phyloP scores from a whole-genome alignment of 2,113 vertebrate species.

The Scophthalmus maximus region DNA sequence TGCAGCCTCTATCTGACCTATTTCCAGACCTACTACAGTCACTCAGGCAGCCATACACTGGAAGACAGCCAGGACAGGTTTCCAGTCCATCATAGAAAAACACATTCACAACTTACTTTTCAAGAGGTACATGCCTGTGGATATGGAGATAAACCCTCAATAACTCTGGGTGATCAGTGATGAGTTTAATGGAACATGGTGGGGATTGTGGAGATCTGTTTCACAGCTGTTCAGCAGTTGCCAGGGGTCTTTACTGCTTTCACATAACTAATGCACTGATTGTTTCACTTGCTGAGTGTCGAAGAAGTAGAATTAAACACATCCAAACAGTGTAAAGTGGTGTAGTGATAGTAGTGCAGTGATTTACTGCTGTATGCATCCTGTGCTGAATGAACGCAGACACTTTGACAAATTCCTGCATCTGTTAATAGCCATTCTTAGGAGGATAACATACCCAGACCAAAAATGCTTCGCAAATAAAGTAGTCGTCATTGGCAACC shows the following conservation, averaged over 20 bases:
- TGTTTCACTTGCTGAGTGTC: background rate
- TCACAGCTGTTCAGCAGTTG: background rate
- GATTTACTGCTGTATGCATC: background rate
- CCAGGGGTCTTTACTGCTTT: background rate
- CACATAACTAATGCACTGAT: background rate
- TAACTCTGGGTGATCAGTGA: background rate
- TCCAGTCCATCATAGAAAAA: background rate
- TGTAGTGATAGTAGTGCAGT: background rate
- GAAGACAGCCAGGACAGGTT: background rate
- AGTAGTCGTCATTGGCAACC: slow-evolving; percentile 13
- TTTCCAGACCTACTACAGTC: too few species aligned
- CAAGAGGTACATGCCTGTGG: background rate
- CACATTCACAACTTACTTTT: background rate
- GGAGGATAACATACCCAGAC: slow-evolving; percentile 2
- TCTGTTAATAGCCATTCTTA: slow-evolving; percentile 7
- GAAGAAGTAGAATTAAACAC: background rate
- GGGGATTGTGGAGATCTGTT: background rate
- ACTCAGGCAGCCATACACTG: too few species aligned
- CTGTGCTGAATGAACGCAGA: background rate
- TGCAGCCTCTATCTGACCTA: too few species aligned
- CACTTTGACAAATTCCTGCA: slow-evolving; percentile 33
- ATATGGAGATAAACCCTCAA: background rate
- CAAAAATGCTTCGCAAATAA: slow-evolving; percentile 16
- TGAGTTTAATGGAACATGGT: background rate
- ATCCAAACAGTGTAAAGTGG: background rate